Conservation (phyloP, 1,140 invertebrate species). For the Atopsyche davidsoni region DNA sequence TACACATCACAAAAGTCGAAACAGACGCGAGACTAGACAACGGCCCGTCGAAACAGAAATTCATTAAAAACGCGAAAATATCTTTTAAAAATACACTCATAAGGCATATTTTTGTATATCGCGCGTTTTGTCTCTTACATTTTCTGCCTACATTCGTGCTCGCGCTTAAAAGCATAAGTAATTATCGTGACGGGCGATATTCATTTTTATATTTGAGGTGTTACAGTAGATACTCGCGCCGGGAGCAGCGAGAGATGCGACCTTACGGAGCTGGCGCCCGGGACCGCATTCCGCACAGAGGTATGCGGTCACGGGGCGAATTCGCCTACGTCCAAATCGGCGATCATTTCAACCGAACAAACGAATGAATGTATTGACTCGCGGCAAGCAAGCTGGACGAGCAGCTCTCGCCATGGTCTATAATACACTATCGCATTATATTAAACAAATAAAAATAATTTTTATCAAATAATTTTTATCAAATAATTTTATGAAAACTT, state of each 20-base stretch:
- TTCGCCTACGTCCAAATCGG: conserved; percentile 26
- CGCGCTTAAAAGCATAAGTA: neutral
- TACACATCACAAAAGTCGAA: too few relatives aligned
- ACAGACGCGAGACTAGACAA: too few relatives aligned
- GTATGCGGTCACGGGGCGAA: conserved; percentile 30
- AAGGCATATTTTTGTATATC: too few relatives aligned
- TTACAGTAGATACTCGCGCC: neutral
- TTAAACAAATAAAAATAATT: too few relatives aligned
- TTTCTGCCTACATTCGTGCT: neutral
- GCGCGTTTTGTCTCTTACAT: neutral
- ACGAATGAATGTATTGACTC: too few relatives aligned
- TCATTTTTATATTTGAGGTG: neutral
- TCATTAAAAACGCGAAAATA: neutral
- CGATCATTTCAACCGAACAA: conserved; percentile 7
- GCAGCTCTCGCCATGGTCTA: too few relatives aligned
- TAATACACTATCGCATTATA: too few relatives aligned
- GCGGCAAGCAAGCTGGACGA: too few relatives aligned
- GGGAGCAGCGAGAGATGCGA: neutral
- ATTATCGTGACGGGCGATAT: too few relatives aligned
- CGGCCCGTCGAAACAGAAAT: neutral
- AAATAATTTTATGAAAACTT: too few relatives aligned
- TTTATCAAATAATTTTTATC: too few relatives aligned
- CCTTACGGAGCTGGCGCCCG: conserved; percentile 12
- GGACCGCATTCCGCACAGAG: conserved; percentile 29
- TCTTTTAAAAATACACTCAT: too few relatives aligned